Base-by-base conservation (phyloP, 2,888 invertebrate species). In the Agrochola lychnidis region DNA sequence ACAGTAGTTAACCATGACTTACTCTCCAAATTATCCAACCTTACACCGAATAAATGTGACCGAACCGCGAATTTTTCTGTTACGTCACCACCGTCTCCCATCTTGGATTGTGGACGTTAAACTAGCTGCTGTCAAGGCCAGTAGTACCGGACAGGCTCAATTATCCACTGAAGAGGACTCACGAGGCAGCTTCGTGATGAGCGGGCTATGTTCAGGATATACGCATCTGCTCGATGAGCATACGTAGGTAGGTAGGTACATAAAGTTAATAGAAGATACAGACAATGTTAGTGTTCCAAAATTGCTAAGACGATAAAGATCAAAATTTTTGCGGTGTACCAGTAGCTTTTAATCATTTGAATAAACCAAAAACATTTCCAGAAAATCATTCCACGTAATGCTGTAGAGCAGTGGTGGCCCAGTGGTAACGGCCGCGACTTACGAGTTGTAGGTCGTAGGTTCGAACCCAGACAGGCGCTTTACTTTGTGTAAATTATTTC, bases 71-170 rank as follows among this genome's bases (percentile, higher is more conserved):
- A 83, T 78, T 83, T 78, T 61, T 36, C 56, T 64, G 64, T 82
- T 69, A 87, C 73, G 87, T 87, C 78, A 87, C 45, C 70, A 67
- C 10, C 62, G 69, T 83, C 86, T 83, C 78, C 78, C 73, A 82
- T 82, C 78, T 80, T 80, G 75, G 77, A 76, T 80, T 78, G 81
- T 75, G 81, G 67, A 77, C 75, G 77, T 82, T 74, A 68, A 83
- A 86, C 86, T 72, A 86, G 83, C 79, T 73, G 81, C 77, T 82
- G 84, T 89, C 91, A 93, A 92, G 92, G 92, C 87, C 91, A 88
- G 81, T 61, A 71, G 72, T 51, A 73, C 90, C 92, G 93, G 92
- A 92, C 87, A 89, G 87, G 70, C 76, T 83, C 90, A 89, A 92
- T 92, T 93, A 93, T 89, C 82, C 91, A 91, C 91, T 91, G 89